These are phyloP conservation scores for Lasioglossum malachurum DNA, from an alignment of 2,888 invertebrate species.

Conservation along the genomic window DNA sequence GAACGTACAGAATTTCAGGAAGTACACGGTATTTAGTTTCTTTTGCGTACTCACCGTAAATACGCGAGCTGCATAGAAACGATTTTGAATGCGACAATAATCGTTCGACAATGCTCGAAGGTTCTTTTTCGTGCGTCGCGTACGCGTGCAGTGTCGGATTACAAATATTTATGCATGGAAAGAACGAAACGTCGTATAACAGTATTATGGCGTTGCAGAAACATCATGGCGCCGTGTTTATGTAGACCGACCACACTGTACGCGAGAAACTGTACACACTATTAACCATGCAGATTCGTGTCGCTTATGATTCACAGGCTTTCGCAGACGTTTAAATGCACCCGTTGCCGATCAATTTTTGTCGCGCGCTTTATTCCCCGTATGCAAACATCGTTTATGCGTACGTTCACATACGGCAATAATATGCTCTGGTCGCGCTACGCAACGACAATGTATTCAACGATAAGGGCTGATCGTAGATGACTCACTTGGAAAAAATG, in stretches of 20 bases:
- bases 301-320: slow-evolving; percentile 17
- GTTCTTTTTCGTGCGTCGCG: slow-evolving; percentile 29
- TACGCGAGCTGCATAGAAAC: slow-evolving; percentile 2
- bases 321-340: background rate
- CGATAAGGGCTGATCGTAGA: slow-evolving; percentile 66
- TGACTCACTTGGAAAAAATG: slow-evolving; percentile 59
- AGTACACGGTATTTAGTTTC: slow-evolving; percentile 8
- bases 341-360: slow-evolving; percentile 3
- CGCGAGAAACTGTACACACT: slow-evolving; percentile 29
- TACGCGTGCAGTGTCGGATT: slow-evolving; percentile 26
- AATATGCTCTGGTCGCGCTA: slow-evolving; percentile 52
- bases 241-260: slow-evolving; percentile 46
- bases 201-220: slow-evolving; percentile 70
- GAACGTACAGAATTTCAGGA: slow-evolving; percentile 48
- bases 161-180: slow-evolving; percentile 66
- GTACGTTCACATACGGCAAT: slow-evolving; percentile 38
- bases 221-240: slow-evolving; percentile 72
- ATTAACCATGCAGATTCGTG: slow-evolving; percentile 10
- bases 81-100: background rate
- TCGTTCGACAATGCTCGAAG: background rate
- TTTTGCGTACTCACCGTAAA: slow-evolving; percentile 54
- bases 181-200: slow-evolving; percentile 67
- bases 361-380: slow-evolving; percentile 21
- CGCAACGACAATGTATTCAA: slow-evolving; percentile 62
- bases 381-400: slow-evolving; percentile 41